Conservation (phyloP, 2,888 invertebrate genomes). For the Chaitophorus viminalis region DNA sequence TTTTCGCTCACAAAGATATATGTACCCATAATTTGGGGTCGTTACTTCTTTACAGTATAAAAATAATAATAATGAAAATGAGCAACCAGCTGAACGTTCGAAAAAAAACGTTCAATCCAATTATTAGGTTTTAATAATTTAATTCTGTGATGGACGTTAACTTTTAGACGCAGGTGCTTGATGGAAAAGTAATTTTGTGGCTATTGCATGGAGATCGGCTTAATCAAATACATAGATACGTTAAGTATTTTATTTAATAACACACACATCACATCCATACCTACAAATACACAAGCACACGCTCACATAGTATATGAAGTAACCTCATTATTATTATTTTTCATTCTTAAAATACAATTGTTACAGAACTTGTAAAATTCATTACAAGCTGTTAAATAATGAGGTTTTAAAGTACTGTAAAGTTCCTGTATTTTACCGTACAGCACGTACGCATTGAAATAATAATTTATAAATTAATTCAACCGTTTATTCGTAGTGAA, state of each 20-base stretch:
- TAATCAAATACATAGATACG: background rate
- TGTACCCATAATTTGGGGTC: too few relatives aligned
- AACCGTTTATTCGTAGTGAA: too few relatives aligned
- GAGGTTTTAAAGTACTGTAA: background rate
- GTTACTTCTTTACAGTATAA: too few relatives aligned
- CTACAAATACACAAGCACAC: too few relatives aligned
- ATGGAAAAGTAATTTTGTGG: background rate
- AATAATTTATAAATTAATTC: too few relatives aligned
- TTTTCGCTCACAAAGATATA: too few relatives aligned
- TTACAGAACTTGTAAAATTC: constrained; percentile 23
- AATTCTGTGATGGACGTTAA: background rate
- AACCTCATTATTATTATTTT: background rate
- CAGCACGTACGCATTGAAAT: too few relatives aligned
- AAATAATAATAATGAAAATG: too few relatives aligned
- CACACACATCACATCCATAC: too few relatives aligned
- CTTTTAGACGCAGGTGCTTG: constrained; percentile 23
- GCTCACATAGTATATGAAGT: background rate
- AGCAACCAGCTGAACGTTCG: background rate
- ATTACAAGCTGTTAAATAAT: background rate
- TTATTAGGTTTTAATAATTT: constrained; percentile 5
- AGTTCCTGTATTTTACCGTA: too few relatives aligned
- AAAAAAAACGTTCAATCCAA: constrained; percentile 22
- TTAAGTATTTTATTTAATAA: background rate
- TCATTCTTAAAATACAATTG: background rate
- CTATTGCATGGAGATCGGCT: background rate